Percentiles rank a stretch among this genome's conserved stretches.
Evolutionary conservation across 1,140 invertebrate species (phyloP).

Genomic region (Brachionus sp.): DNA sequence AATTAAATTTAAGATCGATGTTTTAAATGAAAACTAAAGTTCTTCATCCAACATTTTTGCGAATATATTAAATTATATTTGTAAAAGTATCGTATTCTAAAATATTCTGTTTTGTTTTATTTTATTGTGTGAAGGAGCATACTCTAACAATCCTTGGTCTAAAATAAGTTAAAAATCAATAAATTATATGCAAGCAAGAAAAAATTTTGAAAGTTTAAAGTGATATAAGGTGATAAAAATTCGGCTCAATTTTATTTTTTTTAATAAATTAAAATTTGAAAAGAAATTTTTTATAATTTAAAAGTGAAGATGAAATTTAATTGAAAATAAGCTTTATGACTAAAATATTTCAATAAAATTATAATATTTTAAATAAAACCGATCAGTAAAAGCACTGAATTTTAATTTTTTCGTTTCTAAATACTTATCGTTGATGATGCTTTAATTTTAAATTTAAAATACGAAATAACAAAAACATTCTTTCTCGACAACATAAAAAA

Average conservation of each 20-base stretch:
- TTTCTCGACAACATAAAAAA: too few species aligned
- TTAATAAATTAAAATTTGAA: background rate
- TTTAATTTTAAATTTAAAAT: too few species aligned
- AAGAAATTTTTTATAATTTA: background rate
- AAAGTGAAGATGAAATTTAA: background rate
- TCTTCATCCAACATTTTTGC: background rate
- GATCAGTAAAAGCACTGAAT: background rate
- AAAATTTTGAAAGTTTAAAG: background rate
- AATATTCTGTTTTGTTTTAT: background rate
- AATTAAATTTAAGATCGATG: background rate
- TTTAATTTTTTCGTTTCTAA: background rate
- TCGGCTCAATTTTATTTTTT: background rate
- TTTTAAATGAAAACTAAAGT: background rate
- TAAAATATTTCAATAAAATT: constrained; percentile 13
- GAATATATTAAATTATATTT: background rate
- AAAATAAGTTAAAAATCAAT: background rate
- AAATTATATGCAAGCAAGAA: background rate
- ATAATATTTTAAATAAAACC: background rate
- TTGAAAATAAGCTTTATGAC: background rate
- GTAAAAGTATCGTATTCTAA: background rate
- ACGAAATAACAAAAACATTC: too few species aligned
- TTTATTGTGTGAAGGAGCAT: background rate
- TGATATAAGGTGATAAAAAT: too few species aligned
- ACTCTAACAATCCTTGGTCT: background rate
- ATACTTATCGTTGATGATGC: too few species aligned